These are phyloP conservation scores for Rhipidura dahli DNA, from an alignment of 2,113 vertebrate species.

Conservation along the genomic window DNA sequence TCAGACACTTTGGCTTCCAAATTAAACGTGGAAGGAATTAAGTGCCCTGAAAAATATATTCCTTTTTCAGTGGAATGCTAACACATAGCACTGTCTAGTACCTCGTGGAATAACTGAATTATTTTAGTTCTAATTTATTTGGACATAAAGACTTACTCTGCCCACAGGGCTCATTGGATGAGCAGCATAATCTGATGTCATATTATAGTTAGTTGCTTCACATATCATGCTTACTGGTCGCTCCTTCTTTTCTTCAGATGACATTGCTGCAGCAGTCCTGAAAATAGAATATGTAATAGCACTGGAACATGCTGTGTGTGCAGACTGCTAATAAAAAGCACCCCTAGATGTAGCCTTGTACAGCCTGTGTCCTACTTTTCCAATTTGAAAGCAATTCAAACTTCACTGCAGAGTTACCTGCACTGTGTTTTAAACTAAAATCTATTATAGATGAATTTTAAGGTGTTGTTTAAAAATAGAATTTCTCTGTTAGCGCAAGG, in stretches of 20 bases:
- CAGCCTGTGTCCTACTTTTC: slow-evolving; percentile 24
- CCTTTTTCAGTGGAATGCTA: neutral
- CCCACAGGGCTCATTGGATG: slow-evolving; percentile 85
- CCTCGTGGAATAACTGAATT: neutral
- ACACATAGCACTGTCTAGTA: neutral
- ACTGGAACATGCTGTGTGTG: neutral
- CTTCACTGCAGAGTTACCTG: neutral
- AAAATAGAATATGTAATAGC: slow-evolving; percentile 61
- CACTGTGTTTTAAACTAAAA: neutral
- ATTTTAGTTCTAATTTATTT: neutral
- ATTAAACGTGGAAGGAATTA: neutral
- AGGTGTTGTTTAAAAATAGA: neutral
- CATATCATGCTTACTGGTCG: slow-evolving; percentile 86
- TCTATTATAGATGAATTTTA: neutral
- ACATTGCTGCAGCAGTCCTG: slow-evolving; percentile 84
- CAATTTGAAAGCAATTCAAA: neutral
- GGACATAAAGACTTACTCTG: slow-evolving; percentile 80
- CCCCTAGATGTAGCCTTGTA: neutral
- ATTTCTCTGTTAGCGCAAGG: neutral
- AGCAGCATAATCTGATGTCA: slow-evolving; percentile 78
- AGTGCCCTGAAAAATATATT: neutral
- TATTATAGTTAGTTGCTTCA: slow-evolving; percentile 89
- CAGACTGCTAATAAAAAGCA: neutral
- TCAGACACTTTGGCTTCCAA: neutral
- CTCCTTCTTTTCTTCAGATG: slow-evolving; percentile 91